phyloP scores from a whole-genome alignment of 2,797 vertebrate genomes.

The Trachurus trachurus region DNA sequence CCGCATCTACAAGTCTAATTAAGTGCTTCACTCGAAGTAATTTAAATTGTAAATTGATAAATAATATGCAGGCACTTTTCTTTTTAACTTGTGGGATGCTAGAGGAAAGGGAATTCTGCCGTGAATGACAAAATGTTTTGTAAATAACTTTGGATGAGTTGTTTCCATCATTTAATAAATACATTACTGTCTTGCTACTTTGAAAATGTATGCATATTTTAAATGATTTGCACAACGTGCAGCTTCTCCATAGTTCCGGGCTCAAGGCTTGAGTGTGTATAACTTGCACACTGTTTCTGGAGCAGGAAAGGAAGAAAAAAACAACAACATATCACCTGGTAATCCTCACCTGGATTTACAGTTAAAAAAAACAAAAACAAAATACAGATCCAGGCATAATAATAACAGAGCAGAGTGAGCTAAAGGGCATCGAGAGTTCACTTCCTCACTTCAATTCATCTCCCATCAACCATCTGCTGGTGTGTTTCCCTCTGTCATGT shows the following conservation, averaged over 20 bases:
- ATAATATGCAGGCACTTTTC: constrained; percentile 45
- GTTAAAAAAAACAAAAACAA: background rate
- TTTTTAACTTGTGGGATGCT: constrained; percentile 41
- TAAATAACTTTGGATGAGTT: constrained; percentile 37
- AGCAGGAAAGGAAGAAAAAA: background rate
- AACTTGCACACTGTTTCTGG: background rate
- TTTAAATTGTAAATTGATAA: constrained; percentile 79
- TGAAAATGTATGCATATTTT: constrained; percentile 25
- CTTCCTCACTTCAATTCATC: constrained; percentile 45
- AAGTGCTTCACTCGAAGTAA: constrained; percentile 60
- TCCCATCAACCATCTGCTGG: constrained; percentile 32
- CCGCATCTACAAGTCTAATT: constrained; percentile 78
- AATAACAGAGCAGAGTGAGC: constrained; percentile 17
- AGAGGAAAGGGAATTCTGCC: constrained; percentile 25
- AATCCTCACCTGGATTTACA: constrained; percentile 28
- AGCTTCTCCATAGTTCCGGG: constrained; percentile 11
- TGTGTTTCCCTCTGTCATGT: constrained; percentile 51
- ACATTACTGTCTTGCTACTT: constrained; percentile 16
- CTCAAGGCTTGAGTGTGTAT: background rate
- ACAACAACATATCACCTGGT: background rate
- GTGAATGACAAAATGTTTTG: constrained; percentile 41
- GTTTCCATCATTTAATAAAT: constrained; percentile 29
- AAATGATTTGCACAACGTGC: constrained; percentile 3
- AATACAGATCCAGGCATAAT: constrained; percentile 32
- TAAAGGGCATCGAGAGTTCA: constrained; percentile 56